Evolutionary conservation across 2,797 vertebrate genomes (phyloP).

Genomic region (Gorsachius magnificus): DNA sequence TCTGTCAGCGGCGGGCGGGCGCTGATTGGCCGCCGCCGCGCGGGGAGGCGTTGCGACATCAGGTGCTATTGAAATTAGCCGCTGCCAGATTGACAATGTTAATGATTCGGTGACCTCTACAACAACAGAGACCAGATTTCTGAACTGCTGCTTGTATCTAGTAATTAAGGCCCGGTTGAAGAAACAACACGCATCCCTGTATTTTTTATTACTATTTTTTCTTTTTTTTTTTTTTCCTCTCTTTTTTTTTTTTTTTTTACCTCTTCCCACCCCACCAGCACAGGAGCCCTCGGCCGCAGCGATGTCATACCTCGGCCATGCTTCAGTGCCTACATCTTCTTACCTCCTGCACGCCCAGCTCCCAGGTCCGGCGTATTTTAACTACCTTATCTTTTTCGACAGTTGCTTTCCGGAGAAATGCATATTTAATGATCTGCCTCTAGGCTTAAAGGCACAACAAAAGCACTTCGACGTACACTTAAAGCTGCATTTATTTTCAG

Average conservation of each 20-base stretch:
- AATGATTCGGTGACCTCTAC: slow-evolving; percentile 83
- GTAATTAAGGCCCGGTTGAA: slow-evolving; percentile 82
- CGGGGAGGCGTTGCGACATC: slow-evolving; percentile 81
- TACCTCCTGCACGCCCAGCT: slow-evolving; percentile 52
- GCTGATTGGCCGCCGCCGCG: slow-evolving; percentile 86
- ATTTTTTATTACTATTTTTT: not conserved
- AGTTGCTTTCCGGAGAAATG: slow-evolving; percentile 81
- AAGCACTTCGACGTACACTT: slow-evolving; percentile 76
- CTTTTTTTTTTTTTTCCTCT: too few species aligned
- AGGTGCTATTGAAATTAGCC: slow-evolving; percentile 87
- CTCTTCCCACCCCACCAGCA: not conserved
- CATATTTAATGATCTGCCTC: slow-evolving; percentile 84
- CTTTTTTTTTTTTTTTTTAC: not conserved
- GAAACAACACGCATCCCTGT: slow-evolving; percentile 74
- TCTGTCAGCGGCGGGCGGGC: slow-evolving; percentile 82
- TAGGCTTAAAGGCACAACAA: slow-evolving; percentile 81
- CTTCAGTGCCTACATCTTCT: slow-evolving; percentile 63
- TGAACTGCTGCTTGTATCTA: slow-evolving; percentile 83
- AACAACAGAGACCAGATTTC: slow-evolving; percentile 83
- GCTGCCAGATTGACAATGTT: slow-evolving; percentile 84
- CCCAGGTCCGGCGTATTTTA: slow-evolving; percentile 68
- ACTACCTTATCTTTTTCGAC: slow-evolving; percentile 78
- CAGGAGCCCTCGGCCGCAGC: slow-evolving; percentile 45
- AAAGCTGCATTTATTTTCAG: slow-evolving; percentile 72
- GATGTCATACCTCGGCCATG: slow-evolving; percentile 57